Evolutionary conservation across 2,888 invertebrate species (phyloP).

Genomic region (Tachina lurida): DNA sequence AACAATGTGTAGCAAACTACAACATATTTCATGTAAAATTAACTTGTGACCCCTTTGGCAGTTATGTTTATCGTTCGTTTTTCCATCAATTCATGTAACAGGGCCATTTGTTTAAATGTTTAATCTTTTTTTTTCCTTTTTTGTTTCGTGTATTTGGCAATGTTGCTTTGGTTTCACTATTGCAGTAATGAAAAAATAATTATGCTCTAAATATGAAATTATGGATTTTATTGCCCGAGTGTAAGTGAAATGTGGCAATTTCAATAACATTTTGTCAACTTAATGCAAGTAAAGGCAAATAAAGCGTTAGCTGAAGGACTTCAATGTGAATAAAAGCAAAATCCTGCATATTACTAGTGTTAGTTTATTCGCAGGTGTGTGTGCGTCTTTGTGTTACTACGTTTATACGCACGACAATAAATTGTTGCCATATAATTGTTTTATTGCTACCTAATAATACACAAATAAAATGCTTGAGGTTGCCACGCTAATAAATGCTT

Average conservation of each 20-base stretch:
- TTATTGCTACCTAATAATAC: too few relatives aligned
- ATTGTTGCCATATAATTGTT: too few relatives aligned
- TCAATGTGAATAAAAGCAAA: slow-evolving; percentile 12
- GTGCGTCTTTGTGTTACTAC: slow-evolving; percentile 1
- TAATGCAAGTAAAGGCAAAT: slow-evolving; percentile 21
- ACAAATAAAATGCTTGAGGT: too few relatives aligned
- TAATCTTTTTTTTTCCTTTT: background rate
- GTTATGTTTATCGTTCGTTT: background rate
- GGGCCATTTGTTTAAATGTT: slow-evolving; percentile 3
- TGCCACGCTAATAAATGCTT: too few relatives aligned
- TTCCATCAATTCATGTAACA: background rate
- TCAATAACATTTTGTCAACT: slow-evolving; percentile 1
- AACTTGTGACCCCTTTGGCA: background rate
- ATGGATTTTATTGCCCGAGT: slow-evolving; percentile 8
- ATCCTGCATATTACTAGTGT: background rate
- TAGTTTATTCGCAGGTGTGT: background rate
- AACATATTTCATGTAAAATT: slow-evolving; percentile 1
- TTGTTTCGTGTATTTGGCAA: background rate
- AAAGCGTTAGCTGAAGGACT: slow-evolving; percentile 46
- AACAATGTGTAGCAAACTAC: slow-evolving; percentile 15
- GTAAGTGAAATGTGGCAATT: background rate
- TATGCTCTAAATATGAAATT: background rate
- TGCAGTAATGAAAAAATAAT: background rate
- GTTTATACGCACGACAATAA: too few relatives aligned
- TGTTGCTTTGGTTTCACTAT: background rate